phyloP scores from a whole-genome alignment of 1,140 invertebrate genomes.

The Augochlora pura region DNA sequence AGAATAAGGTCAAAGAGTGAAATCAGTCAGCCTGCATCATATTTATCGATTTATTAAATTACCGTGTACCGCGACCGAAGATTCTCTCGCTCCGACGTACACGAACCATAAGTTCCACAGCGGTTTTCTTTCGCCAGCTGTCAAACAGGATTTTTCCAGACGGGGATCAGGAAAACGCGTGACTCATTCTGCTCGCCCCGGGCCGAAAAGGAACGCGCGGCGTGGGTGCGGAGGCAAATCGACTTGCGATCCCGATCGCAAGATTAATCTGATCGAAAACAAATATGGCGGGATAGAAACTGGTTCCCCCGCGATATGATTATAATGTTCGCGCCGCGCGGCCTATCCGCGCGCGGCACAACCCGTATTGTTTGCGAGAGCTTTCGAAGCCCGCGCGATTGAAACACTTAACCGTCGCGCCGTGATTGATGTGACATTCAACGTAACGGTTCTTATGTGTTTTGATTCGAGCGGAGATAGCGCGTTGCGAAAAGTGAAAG shows the following conservation, averaged over 20 bases:
- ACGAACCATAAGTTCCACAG: no score
- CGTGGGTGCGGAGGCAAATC: not conserved
- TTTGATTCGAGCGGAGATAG: not conserved
- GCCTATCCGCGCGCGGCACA: no score
- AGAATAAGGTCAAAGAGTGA: no score
- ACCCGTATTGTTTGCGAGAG: not conserved
- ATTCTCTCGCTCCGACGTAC: no score
- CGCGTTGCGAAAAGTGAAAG: not conserved
- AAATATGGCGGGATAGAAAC: not conserved
- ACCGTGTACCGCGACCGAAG: no score
- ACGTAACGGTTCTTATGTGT: not conserved
- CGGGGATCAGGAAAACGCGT: not conserved
- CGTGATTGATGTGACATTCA: not conserved
- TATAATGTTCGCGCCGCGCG: not conserved
- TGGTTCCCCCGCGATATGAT: not conserved
- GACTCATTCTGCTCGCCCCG: not conserved
- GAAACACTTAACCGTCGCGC: not conserved
- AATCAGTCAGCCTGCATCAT: no score
- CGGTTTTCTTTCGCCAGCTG: no score
- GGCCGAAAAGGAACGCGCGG: not conserved
- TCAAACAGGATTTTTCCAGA: not conserved
- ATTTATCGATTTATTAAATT: no score
- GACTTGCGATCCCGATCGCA: not conserved
- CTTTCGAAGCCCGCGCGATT: not conserved
- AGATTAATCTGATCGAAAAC: conserved; percentile 3